Conservation (phyloP, 2,797 vertebrate species). For the Agapornis canus region DNA sequence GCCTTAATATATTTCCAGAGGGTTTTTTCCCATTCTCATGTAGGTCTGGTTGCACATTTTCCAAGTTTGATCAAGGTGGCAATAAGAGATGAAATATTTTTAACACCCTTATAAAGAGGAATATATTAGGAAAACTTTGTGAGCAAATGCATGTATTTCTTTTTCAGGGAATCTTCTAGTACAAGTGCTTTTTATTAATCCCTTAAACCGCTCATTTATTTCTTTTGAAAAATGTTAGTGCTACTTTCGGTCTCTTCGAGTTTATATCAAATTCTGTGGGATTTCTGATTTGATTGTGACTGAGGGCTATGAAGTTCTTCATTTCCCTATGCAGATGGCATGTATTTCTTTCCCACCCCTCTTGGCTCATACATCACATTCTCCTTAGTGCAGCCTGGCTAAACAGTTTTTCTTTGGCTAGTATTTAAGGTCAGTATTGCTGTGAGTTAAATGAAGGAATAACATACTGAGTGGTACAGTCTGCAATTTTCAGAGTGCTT, state of each 20-base stretch:
- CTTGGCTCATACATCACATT: not conserved
- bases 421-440: not conserved
- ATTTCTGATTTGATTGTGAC: not conserved
- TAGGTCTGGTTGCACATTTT: not conserved
- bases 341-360: not conserved
- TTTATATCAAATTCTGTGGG: not conserved
- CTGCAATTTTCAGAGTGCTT: not conserved
- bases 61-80: not conserved
- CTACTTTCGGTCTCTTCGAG: not conserved
- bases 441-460: not conserved
- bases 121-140: not conserved
- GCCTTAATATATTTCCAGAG: not conserved
- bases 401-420: not conserved
- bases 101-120: not conserved
- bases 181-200: not conserved
- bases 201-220: not conserved
- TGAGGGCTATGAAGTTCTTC: not conserved
- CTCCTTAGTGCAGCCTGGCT: not conserved
- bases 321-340: not conserved
- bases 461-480: not conserved
- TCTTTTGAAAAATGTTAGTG: not conserved
- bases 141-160: not conserved
- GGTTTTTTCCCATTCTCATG: not conserved
- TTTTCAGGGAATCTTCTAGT: not conserved
- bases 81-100: not conserved